Evolutionary conservation across 1,140 invertebrate species (phyloP), one percentile per base, ranked within the genome.

Genomic region (Saccostrea glomerata): DNA sequence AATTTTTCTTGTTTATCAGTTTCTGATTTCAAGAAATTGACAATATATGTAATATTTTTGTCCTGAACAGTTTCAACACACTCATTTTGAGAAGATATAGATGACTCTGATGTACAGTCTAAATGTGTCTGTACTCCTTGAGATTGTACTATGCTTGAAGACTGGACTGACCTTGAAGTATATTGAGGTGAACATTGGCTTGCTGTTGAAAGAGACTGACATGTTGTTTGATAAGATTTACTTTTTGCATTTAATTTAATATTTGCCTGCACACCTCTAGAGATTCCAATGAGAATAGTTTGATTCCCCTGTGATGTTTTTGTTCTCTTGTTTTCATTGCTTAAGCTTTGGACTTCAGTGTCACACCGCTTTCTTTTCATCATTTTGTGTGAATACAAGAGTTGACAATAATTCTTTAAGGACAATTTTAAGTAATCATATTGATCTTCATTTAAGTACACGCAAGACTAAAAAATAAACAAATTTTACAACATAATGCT

Each of bases 261-360:
- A 70, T 70, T 5, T 70, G 23, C 66, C 66, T 70, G 66, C n/a
- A 70, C 20, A 15, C 66, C 66, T 70, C n/a, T 70, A 25, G 66
- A n/a, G 66, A 25, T n/a, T 23, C 66, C 66, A 23, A 70, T 70
- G 7, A 70, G 4, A 23, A 70, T 70, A 70, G 66, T 70, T 70
- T 70, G 66, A n/a, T 70, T 70, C n/a, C 66, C 66, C 66, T 70
- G 66, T 70, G 66, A 70, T 70, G 66, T 20, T n/a, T 70, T 70
- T 70, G 56, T 47, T 12, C 56, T 58, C 17, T 58, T 58, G 4
- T 11, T 58, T 17, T 58, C 4, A 58, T 17, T 58, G 11, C 17
- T 17, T 6, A 3, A 4, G 56, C 12, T 15, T 17, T 17, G 12
- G 11, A 58, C 56, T 1, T 2, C 9, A 2, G 55, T 56, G 13